A percentile compares a stretch with the other conserved stretches of the same genome.
phyloP scores from a whole-genome alignment of 2,888 invertebrate species.

The Leptopilina myrica region DNA sequence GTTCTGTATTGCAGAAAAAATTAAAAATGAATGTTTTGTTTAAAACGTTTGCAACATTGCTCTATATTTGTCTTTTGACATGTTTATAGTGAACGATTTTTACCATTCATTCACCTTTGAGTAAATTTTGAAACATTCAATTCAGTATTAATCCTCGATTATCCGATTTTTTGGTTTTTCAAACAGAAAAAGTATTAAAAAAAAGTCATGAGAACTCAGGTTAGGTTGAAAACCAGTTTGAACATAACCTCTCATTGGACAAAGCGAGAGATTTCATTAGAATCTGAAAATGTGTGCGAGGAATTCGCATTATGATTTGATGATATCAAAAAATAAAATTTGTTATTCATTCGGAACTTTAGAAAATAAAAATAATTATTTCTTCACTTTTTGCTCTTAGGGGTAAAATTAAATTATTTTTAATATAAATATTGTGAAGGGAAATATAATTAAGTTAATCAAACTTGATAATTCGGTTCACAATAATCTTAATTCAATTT shows the following conservation, averaged over 20 bases:
- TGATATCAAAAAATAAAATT: neutral
- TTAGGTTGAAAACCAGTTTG: slow-evolving; percentile 37
- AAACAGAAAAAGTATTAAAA: neutral
- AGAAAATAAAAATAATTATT: neutral
- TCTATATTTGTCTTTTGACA: neutral
- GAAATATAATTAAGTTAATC: no score
- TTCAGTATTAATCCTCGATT: neutral
- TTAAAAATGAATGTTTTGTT: neutral
- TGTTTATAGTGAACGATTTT: neutral
- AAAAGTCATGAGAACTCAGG: slow-evolving; percentile 4
- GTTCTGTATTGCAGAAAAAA: neutral
- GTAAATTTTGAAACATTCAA: neutral
- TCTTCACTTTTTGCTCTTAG: neutral
- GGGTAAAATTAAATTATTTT: no score
- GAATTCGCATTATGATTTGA: neutral
- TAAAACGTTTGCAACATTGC: neutral
- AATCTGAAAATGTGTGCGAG: neutral
- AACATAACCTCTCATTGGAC: slow-evolving; percentile 34
- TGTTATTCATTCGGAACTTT: neutral
- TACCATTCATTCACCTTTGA: neutral
- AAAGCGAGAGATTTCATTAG: slow-evolving; percentile 21
- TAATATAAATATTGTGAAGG: no score
- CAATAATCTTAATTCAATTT: no score
- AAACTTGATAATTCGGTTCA: no score
- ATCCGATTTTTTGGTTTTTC: slow-evolving; percentile 14